Evolutionary conservation across 2,888 invertebrate species (phyloP).

Genomic region (Leucania comma): DNA sequence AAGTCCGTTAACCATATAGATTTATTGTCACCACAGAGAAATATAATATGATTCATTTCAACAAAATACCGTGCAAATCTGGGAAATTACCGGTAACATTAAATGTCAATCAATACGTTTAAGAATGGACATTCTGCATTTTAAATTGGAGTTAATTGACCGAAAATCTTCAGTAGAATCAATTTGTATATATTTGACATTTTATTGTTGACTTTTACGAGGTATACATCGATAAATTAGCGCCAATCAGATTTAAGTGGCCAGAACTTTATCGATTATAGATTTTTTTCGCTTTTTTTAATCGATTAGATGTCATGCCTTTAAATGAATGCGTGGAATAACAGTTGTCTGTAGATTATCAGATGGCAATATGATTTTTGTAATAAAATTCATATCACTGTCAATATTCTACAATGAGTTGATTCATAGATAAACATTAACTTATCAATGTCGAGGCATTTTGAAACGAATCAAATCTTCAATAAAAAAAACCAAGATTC

Average conservation of each 20-base stretch:
- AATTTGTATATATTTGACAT: constrained; percentile 48
- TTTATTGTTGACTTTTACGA: constrained; percentile 57
- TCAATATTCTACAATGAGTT: neutral
- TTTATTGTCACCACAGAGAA: neutral
- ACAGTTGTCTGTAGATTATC: neutral
- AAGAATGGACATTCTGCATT: constrained; percentile 36
- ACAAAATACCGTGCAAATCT: constrained; percentile 11
- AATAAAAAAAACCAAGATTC: constrained; percentile 5
- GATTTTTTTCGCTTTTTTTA: neutral
- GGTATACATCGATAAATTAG: constrained; percentile 50
- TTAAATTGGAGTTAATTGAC: constrained; percentile 39
- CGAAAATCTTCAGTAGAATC: constrained; percentile 40
- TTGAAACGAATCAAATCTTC: constrained; percentile 10
- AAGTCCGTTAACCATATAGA: neutral
- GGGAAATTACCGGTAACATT: constrained; percentile 17
- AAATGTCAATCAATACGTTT: constrained; percentile 36
- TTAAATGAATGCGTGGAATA: neutral
- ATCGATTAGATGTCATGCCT: constrained; percentile 8
- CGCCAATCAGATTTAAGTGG: constrained; percentile 26
- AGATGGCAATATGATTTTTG: neutral
- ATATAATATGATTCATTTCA: constrained; percentile 20
- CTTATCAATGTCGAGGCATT: constrained; percentile 3
- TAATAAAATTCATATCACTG: neutral
- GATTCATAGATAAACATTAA: neutral
- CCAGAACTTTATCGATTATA: constrained; percentile 22